Evolutionary conservation across 2,888 invertebrate genomes (phyloP).

Genomic region (Drepanosiphum platanoidis): DNA sequence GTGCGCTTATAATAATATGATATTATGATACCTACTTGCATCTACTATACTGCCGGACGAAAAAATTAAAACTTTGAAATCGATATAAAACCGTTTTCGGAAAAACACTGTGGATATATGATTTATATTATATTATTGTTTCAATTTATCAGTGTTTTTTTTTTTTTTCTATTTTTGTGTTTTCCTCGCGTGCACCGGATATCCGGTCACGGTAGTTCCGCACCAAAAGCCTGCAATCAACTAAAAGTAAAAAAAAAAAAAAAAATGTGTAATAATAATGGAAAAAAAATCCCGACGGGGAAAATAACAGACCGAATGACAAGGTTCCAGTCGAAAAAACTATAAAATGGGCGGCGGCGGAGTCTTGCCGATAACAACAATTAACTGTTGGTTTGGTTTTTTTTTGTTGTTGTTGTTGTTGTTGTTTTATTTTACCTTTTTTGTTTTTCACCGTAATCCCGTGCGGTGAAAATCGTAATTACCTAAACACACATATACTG

Average conservation of each 20-base stretch:
- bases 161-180: slow-evolving; percentile 6
- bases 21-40: not conserved
- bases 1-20: not conserved
- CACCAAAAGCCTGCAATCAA: slow-evolving; percentile 39
- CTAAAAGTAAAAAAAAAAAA: slow-evolving; percentile 20
- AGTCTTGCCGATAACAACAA: not conserved
- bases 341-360: not conserved
- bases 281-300: slow-evolving; percentile 4
- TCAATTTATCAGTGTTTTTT: slow-evolving; percentile 28
- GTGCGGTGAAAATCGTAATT: slow-evolving; percentile 34
- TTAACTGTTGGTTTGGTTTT: slow-evolving; percentile 30
- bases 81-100: not conserved
- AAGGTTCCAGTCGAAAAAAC: slow-evolving; percentile 50
- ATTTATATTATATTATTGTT: not conserved
- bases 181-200: slow-evolving; percentile 35
- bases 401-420: no score
- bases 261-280: not conserved
- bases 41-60: no score
- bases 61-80: no score
- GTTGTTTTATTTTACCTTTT: no score
- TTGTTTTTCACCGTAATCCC: slow-evolving; percentile 1
- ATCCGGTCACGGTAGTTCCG: slow-evolving; percentile 37
- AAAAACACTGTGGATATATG: no score
- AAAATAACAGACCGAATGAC: slow-evolving; percentile 35
- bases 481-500: no score